Percentiles rank a stretch among this genome's conserved stretches.
Evolutionary conservation across 2,113 vertebrate species (phyloP).

Genomic region (Sitta europaea): DNA sequence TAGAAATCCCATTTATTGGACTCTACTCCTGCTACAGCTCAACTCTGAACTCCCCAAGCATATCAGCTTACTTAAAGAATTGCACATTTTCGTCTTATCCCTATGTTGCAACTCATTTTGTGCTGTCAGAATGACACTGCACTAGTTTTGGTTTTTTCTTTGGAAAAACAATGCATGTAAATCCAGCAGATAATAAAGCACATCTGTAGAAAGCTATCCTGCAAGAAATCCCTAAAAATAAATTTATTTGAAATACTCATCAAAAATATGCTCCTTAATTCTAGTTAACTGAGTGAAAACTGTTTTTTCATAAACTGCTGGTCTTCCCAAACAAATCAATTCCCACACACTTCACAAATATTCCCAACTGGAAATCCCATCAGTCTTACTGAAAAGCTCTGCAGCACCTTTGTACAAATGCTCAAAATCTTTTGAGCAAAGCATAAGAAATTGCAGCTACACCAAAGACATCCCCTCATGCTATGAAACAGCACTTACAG

Average conservation of each 20-base stretch:
- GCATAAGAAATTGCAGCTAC: neutral
- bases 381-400: neutral
- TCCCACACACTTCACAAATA: neutral
- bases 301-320: neutral
- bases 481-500: neutral
- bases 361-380: neutral
- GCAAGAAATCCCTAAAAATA: conserved; percentile 43
- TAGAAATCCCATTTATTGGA: neutral
- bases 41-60: neutral
- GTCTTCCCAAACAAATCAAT: neutral
- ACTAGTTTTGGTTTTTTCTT: conserved; percentile 55
- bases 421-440: neutral
- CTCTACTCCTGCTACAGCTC: neutral
- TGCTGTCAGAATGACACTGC: neutral
- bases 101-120: neutral
- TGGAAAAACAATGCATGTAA: conserved; percentile 25
- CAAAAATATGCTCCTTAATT: neutral
- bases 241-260: conserved; percentile 30
- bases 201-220: conserved; percentile 40
- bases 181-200: conserved; percentile 27
- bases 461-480: neutral
- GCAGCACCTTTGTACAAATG: neutral
- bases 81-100: neutral
- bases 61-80: neutral
- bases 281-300: conserved; percentile 14